Percentiles rank a stretch among this genome's conserved stretches.
phyloP scores from a whole-genome alignment of 2,113 vertebrate genomes.

The Corythaeola cristata region DNA sequence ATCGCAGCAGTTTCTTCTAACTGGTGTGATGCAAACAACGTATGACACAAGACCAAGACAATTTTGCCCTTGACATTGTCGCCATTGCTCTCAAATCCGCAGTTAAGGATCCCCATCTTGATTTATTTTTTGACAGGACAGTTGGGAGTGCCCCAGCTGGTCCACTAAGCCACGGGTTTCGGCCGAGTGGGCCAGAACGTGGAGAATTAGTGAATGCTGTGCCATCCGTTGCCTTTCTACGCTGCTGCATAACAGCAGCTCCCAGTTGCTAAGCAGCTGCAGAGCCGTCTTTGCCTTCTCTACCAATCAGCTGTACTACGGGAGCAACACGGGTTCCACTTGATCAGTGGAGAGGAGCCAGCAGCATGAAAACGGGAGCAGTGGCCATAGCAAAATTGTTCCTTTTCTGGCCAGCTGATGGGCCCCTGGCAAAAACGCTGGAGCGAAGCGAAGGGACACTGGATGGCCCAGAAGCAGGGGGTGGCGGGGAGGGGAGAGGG shows the following conservation, averaged over 20 bases:
- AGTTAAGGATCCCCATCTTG: neutral
- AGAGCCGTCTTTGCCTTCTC: neutral
- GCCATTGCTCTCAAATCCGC: neutral
- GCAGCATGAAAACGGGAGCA: neutral
- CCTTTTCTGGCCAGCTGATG: neutral
- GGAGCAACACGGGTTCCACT: neutral
- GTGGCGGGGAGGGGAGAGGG: neutral
- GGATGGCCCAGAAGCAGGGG: neutral
- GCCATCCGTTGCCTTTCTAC: neutral
- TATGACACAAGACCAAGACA: neutral
- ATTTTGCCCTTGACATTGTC: neutral
- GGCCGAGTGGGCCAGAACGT: neutral
- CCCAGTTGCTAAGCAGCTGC: slow-evolving; percentile 65
- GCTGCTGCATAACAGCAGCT: neutral
- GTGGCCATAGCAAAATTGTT: neutral
- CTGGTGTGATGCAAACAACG: neutral
- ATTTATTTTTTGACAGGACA: neutral
- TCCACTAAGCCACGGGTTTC: neutral
- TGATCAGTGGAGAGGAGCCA: neutral
- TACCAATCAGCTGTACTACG: neutral
- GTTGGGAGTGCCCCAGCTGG: neutral
- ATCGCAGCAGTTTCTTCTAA: neutral
- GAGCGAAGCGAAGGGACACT: neutral
- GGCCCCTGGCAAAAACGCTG: neutral
- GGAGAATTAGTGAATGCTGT: neutral